Conservation (phyloP, 1,140 invertebrate species). For the Temnothorax nylanderi region DNA sequence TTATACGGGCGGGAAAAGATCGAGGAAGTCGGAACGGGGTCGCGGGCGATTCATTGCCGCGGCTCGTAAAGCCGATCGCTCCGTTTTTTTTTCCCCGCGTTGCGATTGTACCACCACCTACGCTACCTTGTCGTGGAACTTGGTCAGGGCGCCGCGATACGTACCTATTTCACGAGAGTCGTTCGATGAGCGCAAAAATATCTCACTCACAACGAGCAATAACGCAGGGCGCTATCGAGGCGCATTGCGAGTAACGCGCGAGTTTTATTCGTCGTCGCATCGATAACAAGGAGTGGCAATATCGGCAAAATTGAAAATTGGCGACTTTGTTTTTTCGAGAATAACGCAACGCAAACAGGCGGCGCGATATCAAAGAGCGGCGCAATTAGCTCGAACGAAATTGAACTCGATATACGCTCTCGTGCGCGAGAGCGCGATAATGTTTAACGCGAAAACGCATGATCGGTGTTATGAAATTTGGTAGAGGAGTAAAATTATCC, state of each 20-base stretch:
- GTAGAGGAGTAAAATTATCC: constrained; percentile 5
- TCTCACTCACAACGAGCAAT: not conserved
- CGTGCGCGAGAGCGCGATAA: not conserved
- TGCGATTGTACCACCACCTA: not conserved
- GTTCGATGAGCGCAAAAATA: not conserved
- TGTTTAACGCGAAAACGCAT: not conserved
- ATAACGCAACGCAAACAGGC: not conserved
- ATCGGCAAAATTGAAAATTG: not conserved
- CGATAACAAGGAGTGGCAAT: constrained; percentile 17
- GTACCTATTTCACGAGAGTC: not conserved
- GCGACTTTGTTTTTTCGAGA: constrained; percentile 5
- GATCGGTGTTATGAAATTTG: constrained; percentile 12
- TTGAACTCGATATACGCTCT: not conserved
- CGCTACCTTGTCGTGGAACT: constrained; percentile 22
- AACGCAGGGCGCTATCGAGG: not conserved
- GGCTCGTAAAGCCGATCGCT: not conserved
- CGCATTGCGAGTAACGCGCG: not conserved
- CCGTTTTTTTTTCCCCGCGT: not conserved
- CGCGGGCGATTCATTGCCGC: constrained; percentile 47
- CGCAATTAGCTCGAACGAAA: constrained; percentile 23
- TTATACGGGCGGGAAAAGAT: constrained; percentile 22
- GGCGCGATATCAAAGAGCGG: not conserved
- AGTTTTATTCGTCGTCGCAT: not conserved
- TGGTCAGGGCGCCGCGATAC: not conserved
- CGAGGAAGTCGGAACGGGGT: constrained; percentile 51